Base-by-base conservation (phyloP, 2,888 invertebrate species). In the Tetrapedia diversipes region DNA sequence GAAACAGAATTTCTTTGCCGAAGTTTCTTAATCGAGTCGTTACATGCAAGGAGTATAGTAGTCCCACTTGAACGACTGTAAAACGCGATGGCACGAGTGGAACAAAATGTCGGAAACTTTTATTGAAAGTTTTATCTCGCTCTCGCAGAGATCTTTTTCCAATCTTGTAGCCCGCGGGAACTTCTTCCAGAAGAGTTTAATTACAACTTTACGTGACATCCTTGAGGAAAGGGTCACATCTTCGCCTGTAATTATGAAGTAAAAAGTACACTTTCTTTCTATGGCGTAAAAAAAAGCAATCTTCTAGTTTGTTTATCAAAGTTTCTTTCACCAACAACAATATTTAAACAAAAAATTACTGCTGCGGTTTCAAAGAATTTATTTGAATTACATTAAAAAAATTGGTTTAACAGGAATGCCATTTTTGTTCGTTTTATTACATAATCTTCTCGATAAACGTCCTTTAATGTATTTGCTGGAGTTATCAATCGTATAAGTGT, bases 171-270 rank as follows among this genome's bases (percentile, higher is more conserved):
- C 8, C 19, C 27, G 1, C 3, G 39, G n/a, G 51, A 53, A 51
- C 1, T 41, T 10, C 39, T 29, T 29, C 8, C 16, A 2, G 16
- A 2, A 8, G 22, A 64, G 19, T 66, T 56, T 66, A 66, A 56
- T 65, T 56, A 65, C 34, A 27, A 56, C 39, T 39, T 67, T 22
- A 49, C 11, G 7, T 7, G 27, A 16, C 1, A 16, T 24, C 19
- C 16, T n/a, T 43, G 4, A 51, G 10, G 34, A 27, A n/a, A 49
- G n/a, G 10, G 8, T 3, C 27, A 24, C 47, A 27, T 27, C 3
- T 19, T 51, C 22, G 19, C 39, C 19, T 29, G 41, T 41, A 53
- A 64, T 41, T 64, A 41, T 16, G 37, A 27, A n/a, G n/a, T n/a
- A n/a, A 19, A 4, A 56, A 45, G 6, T 43, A 24, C n/a, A n/a